Conservation (phyloP, 1,140 invertebrate species). For the Camponotus floridanus region DNA sequence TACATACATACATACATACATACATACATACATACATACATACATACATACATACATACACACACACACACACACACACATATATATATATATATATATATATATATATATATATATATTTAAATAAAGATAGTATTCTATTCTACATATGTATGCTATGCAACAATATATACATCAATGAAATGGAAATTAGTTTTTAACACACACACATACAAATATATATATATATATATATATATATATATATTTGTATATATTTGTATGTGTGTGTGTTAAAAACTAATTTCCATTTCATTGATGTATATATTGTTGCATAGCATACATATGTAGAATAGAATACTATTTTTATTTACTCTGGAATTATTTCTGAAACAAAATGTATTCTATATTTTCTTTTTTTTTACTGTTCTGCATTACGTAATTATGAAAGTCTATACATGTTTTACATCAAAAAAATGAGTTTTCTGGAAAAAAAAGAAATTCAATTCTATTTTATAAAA, state of each 20-base stretch:
- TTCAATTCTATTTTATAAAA: not conserved
- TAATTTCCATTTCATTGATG: too few species aligned
- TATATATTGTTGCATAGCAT: not conserved
- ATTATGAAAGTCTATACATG: constrained; percentile 5
- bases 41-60: too few species aligned
- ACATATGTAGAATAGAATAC: not conserved
- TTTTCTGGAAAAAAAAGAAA: not conserved
- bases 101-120: not conserved
- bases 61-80: too few species aligned
- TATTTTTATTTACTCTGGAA: not conserved
- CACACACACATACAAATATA: too few species aligned
- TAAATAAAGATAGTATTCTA: not conserved
- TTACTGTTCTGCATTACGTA: constrained; percentile 5
- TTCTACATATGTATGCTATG: not conserved
- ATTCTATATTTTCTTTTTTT: constrained; percentile 29
- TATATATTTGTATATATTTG: too few species aligned
- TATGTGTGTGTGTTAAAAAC: too few species aligned
- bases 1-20: too few species aligned
- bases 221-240: too few species aligned
- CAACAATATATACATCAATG: too few species aligned
- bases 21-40: too few species aligned
- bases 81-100: too few species aligned
- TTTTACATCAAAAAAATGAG: constrained; percentile 1
- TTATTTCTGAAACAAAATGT: not conserved
- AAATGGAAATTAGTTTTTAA: too few species aligned